Percentiles rank a stretch among this genome's conserved stretches.
phyloP scores from a whole-genome alignment of 2,888 invertebrate species.

The Tupiocoris notatus region DNA sequence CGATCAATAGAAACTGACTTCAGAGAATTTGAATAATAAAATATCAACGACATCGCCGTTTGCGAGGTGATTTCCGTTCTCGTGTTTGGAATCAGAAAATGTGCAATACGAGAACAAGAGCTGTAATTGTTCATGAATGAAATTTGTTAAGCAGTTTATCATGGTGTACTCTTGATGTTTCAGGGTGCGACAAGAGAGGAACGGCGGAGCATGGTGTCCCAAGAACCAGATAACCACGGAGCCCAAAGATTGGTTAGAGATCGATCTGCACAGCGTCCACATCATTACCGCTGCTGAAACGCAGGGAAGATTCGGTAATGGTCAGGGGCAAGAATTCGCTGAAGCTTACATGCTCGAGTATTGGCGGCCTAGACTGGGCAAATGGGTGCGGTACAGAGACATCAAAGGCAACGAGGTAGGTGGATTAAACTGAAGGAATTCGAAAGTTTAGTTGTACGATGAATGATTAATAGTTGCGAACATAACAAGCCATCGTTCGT shows the following conservation, averaged over 20 bases:
- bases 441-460: too few relatives aligned
- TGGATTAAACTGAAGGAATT: too few relatives aligned
- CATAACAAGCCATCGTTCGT: too few relatives aligned
- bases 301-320: conserved; percentile 90
- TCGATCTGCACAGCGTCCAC: conserved; percentile 74
- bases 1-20: too few relatives aligned
- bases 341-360: conserved; percentile 82
- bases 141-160: too few relatives aligned
- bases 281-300: conserved; percentile 78
- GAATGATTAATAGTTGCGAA: too few relatives aligned
- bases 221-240: conserved; percentile 75
- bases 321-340: conserved; percentile 83
- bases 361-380: conserved; percentile 74
- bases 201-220: conserved; percentile 93
- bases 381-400: conserved; percentile 79
- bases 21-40: too few relatives aligned
- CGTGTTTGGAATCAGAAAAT: too few relatives aligned
- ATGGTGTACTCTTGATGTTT: not conserved
- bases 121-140: too few relatives aligned
- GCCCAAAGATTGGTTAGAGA: conserved; percentile 74
- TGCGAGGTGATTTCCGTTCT: too few relatives aligned
- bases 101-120: too few relatives aligned
- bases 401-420: conserved; percentile 73
- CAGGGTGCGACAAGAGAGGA: conserved; percentile 78
- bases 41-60: too few relatives aligned